Evolutionary conservation across 2,888 invertebrate genomes (phyloP).

Genomic region (Linnaemya tessellans): DNA sequence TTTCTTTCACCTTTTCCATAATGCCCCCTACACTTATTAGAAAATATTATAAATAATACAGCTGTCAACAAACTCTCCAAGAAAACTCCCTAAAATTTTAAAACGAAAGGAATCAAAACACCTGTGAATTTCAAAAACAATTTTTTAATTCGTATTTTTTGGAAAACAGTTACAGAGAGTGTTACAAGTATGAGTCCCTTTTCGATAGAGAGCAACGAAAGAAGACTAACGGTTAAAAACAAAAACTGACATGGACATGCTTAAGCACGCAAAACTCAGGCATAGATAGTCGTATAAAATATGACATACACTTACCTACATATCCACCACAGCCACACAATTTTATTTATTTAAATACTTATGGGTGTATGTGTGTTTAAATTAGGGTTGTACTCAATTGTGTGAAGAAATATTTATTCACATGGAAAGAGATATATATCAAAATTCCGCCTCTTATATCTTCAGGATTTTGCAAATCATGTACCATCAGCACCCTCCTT

Average conservation of each 20-base stretch:
- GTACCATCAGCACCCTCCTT: too few relatives aligned
- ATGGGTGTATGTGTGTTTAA: not conserved
- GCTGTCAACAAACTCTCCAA: not conserved
- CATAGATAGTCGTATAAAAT: slow-evolving; percentile 35
- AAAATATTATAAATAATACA: slow-evolving; percentile 7
- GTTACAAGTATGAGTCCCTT: slow-evolving; percentile 5
- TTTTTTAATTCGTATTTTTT: not conserved
- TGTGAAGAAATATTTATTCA: too few relatives aligned
- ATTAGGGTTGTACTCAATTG: too few relatives aligned
- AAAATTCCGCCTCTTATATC: too few relatives aligned
- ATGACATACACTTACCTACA: slow-evolving; percentile 5
- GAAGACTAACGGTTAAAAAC: slow-evolving; percentile 14
- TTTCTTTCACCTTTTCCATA: not conserved
- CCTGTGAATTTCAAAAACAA: slow-evolving; percentile 45
- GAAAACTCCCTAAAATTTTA: slow-evolving; percentile 7
- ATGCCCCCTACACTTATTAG: not conserved
- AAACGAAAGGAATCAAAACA: slow-evolving; percentile 55
- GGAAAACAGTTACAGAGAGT: not conserved
- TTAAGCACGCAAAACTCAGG: slow-evolving; percentile 58
- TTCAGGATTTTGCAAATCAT: too few relatives aligned
- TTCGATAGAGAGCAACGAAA: slow-evolving; percentile 26
- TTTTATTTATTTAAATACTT: not conserved
- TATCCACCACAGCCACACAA: not conserved
- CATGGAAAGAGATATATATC: too few relatives aligned
- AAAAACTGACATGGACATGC: slow-evolving; percentile 53